Evolutionary conservation across 2,888 invertebrate genomes (phyloP).

Genomic region (Cremastinae sp.): DNA sequence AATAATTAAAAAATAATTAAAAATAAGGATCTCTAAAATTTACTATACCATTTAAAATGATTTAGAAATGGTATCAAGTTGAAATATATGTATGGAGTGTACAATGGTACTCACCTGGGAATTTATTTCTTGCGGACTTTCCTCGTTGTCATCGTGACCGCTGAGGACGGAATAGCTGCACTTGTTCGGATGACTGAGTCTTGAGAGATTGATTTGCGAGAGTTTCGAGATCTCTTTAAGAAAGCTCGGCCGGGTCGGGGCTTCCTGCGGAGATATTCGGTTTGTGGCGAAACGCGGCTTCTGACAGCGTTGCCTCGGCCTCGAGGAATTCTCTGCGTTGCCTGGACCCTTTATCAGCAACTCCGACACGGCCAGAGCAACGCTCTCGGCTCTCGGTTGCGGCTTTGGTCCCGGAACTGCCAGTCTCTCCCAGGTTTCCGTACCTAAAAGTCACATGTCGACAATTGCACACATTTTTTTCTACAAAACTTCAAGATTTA

Average conservation of each 20-base stretch:
- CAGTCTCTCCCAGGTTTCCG: constrained; percentile 89
- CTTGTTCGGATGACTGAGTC: constrained; percentile 84
- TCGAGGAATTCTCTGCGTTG: constrained; percentile 72
- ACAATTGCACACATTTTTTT: constrained; percentile 7
- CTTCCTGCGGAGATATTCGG: constrained; percentile 80
- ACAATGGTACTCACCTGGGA: constrained; percentile 36
- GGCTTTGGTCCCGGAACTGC: constrained; percentile 84
- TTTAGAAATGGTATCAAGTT: too few relatives aligned
- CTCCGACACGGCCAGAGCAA: constrained; percentile 85
- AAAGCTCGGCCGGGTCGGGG: constrained; percentile 81
- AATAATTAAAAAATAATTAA: too few relatives aligned
- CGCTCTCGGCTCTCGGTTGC: constrained; percentile 86
- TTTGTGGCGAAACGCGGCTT: constrained; percentile 76
- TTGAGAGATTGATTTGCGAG: constrained; percentile 86
- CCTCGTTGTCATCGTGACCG: constrained; percentile 85
- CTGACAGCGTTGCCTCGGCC: constrained; percentile 71
- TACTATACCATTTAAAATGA: too few relatives aligned
- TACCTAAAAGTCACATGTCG: too few relatives aligned
- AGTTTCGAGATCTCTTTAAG: constrained; percentile 87
- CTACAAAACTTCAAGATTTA: too few relatives aligned
- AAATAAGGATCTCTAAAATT: too few relatives aligned
- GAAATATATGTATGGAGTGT: too few relatives aligned
- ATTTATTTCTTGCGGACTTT: constrained; percentile 79
- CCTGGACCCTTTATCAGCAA: constrained; percentile 79
- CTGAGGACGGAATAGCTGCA: constrained; percentile 88